Evolutionary conservation across 2,113 vertebrate genomes (phyloP).

Genomic region (Pantherophis guttatus): DNA sequence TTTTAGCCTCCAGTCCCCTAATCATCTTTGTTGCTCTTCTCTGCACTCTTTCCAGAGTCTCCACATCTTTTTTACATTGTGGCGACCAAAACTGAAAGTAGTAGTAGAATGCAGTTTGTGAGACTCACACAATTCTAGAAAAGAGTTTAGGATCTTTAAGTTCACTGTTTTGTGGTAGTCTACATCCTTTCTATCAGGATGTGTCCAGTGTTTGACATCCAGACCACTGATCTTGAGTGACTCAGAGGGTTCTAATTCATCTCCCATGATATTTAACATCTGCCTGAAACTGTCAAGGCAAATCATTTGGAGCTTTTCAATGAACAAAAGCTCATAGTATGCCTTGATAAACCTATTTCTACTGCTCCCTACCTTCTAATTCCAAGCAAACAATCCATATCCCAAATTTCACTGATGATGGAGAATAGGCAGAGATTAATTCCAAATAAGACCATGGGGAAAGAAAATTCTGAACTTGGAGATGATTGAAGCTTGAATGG

Average conservation of each 20-base stretch:
- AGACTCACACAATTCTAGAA: not conserved
- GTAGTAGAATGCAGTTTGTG: not conserved
- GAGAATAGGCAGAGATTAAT: not conserved
- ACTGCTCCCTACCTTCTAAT: not conserved
- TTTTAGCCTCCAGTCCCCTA: too few species aligned
- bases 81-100: too few species aligned
- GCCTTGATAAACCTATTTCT: not conserved
- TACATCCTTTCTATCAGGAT: not conserved
- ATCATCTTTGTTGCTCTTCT: too few species aligned
- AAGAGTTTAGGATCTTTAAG: not conserved
- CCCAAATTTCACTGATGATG: not conserved
- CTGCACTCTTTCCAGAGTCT: too few species aligned
- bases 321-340: not conserved
- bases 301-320: not conserved
- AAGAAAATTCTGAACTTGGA: not conserved
- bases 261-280: not conserved
- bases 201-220: not conserved
- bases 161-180: not conserved
- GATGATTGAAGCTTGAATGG: not conserved
- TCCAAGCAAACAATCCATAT: not conserved
- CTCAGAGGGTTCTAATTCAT: not conserved
- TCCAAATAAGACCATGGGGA: not conserved
- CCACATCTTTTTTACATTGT: too few species aligned
- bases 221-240: too few species aligned
- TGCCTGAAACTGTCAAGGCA: not conserved